These are phyloP conservation scores for Coleophora flavipennella DNA, from an alignment of 2,888 invertebrate species.

Conservation along the genomic window DNA sequence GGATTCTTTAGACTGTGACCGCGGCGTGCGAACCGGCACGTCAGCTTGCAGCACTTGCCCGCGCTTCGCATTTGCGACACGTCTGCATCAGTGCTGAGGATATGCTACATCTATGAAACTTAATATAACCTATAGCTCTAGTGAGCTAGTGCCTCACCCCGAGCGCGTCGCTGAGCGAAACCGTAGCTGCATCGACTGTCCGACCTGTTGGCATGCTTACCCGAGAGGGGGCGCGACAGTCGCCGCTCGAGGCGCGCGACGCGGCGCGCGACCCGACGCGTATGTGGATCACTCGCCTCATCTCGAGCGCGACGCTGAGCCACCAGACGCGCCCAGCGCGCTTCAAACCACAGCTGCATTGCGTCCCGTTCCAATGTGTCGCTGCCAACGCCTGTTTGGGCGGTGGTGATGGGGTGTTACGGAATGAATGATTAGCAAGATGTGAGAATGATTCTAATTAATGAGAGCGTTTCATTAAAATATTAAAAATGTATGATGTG, in stretches of 20 bases:
- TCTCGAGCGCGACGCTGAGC: constrained; percentile 46
- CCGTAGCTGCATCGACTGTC: no score
- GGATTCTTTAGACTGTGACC: no score
- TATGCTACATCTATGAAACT: no score
- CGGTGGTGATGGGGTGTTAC: constrained; percentile 15
- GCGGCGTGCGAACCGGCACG: no score
- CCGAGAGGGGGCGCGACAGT: constrained; percentile 40
- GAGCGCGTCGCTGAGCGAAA: no score
- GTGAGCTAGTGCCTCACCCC: no score
- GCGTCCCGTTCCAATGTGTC: constrained; percentile 54
- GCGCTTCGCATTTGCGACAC: no score
- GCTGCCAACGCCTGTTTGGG: constrained; percentile 13
- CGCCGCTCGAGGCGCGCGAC: constrained; percentile 42
- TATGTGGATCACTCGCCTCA: constrained; percentile 24
- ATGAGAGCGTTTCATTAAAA: no score
- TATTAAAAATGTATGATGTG: no score
- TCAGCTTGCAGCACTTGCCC: no score
- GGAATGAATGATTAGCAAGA: constrained; percentile 12
- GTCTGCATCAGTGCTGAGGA: no score
- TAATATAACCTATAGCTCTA: no score
- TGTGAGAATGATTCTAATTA: not conserved
- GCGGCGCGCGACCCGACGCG: constrained; percentile 33
- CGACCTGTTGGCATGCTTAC: constrained; percentile 21
- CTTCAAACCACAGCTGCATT: constrained; percentile 63
- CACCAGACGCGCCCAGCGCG: constrained; percentile 53